Base-by-base conservation (phyloP, 2,797 vertebrate genomes). In the Acipenser transmontanus region DNA sequence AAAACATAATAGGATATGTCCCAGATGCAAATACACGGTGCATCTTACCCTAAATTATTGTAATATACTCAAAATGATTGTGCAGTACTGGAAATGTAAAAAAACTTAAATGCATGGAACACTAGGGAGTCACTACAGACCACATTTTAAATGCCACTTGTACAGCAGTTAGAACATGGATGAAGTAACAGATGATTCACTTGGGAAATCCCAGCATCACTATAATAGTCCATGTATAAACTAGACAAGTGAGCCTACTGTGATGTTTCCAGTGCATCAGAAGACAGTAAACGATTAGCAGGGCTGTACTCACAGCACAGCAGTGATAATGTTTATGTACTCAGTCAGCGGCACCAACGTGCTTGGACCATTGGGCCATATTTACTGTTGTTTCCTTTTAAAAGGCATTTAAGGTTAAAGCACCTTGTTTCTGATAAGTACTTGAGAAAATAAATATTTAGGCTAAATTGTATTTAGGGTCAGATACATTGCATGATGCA, bases 171-270 rank as follows among this genome's bases (percentile, higher is more conserved):
- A 20, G 60, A 61, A 61, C 60, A 61, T 34, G 60, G 60, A 61
- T 61, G 34, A 61, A 61, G 7, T 47, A 61, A 61, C 60, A 61
- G 60, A 61, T 20, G 60, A 61, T 13, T 13, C 54, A 11, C 9
- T 7, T n/a, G 54, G 54, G 54, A 57, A 57, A 57, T 57, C 54
- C 12, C 54, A 7, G 12, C 54, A 57, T 57, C 54, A 13, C 54
- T 57, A 13, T 11, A n/a, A 57, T 57, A n/a, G 9, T 6, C 54
- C 54, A n/a, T 11, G 54, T 57, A 13, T 57, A n/a, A 57, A 57
- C 54, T 6, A 57, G 54, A 6, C 54, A 57, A 57, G 54, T 13
- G 6, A 57, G 54, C 9, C 54, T 57, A 11, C n/a, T 57, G 9
- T 57, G 54, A n/a, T 11, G 54, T 13, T n/a, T 34, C 12, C 54